These are phyloP conservation scores for Scaptomyza montana DNA, from an alignment of 1,140 invertebrate species.

Conservation along the genomic window DNA sequence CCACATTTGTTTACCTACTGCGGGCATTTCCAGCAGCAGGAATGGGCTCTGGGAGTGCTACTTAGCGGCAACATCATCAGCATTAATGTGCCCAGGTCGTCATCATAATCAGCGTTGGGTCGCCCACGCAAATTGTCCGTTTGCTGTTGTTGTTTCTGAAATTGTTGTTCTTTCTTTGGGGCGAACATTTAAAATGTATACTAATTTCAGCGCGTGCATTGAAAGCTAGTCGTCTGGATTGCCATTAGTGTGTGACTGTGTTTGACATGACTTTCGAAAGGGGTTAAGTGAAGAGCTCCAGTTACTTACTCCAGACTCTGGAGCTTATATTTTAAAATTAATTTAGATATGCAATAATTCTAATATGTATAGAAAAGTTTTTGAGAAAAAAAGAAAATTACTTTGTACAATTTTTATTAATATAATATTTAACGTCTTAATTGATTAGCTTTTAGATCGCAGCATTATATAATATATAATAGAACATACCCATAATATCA, in stretches of 20 bases:
- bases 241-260: neutral
- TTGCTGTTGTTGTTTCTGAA: conserved; percentile 17
- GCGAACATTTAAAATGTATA: conserved; percentile 55
- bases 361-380: no score
- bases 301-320: no score
- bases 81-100: conserved; percentile 77
- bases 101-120: conserved; percentile 70
- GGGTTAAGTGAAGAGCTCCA: neutral
- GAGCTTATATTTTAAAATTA: no score
- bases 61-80: conserved; percentile 78
- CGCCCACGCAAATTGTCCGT: conserved; percentile 64
- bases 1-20: conserved; percentile 63
- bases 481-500: no score
- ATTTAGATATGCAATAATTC: no score
- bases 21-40: conserved; percentile 1
- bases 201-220: conserved; percentile 48
- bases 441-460: no score
- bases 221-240: conserved; percentile 31
- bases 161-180: conserved; percentile 13
- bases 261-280: conserved; percentile 16
- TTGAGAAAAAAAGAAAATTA: no score
- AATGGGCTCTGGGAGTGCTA: conserved; percentile 70
- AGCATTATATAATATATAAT: no score
- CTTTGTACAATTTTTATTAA: no score
- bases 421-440: no score